Percentiles rank a stretch among this genome's conserved stretches.
Conservation (phyloP, 2,113 vertebrate genomes). For the Pontoporia blainvillei region DNA sequence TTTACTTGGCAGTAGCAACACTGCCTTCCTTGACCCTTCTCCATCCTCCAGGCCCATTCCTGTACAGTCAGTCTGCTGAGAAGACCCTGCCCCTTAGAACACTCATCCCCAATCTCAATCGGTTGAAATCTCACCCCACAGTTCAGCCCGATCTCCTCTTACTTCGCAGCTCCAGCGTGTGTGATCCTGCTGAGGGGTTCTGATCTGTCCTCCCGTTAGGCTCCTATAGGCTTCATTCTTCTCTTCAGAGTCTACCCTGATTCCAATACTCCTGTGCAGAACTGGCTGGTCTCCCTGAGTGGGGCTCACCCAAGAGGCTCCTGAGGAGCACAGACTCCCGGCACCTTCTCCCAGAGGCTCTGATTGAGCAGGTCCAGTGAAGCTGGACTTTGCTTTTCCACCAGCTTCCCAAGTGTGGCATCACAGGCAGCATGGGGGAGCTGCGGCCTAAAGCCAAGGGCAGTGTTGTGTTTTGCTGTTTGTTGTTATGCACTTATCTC, state of each 20-base stretch:
- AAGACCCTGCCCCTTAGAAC: background rate
- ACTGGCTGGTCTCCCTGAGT: background rate
- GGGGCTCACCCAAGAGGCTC: fast-evolving
- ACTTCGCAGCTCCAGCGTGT: fast-evolving
- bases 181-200: fast-evolving
- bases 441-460: fast-evolving
- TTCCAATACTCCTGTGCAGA: background rate
- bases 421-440: fast-evolving
- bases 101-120: fast-evolving
- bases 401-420: fast-evolving
- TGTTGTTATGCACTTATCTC: background rate
- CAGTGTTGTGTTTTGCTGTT: background rate
- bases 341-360: background rate
- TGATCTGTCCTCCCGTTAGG: fast-evolving
- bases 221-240: background rate
- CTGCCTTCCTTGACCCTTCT: background rate
- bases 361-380: background rate
- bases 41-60: too few species aligned
- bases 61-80: background rate
- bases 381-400: background rate
- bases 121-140: background rate
- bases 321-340: fast-evolving
- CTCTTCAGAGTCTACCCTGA: background rate
- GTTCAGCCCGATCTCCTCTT: too few species aligned
- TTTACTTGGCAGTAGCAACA: too few species aligned